These are phyloP conservation scores for Lethocerus indicus DNA, from an alignment of 1,140 invertebrate genomes.

Conservation along the genomic window DNA sequence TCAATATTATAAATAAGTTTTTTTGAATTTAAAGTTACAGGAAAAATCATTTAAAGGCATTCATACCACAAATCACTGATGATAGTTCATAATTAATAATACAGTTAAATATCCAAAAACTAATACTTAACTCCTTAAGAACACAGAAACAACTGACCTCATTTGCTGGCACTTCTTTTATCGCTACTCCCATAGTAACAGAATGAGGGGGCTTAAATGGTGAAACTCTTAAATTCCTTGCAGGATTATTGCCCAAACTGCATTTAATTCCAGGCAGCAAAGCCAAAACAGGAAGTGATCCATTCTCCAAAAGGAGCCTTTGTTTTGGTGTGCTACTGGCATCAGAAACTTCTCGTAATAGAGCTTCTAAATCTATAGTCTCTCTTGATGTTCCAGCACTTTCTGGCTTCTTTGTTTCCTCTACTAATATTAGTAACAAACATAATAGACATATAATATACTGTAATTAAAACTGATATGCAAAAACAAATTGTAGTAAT, in stretches of 20 bases:
- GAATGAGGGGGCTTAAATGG: slow-evolving; percentile 18
- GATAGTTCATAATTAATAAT: no score
- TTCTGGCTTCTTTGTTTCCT: not conserved
- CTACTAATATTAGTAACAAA: not conserved
- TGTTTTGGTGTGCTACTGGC: not conserved
- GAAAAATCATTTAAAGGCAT: no score
- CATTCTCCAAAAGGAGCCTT: slow-evolving; percentile 3
- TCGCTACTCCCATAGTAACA: slow-evolving; percentile 21
- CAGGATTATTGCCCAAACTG: slow-evolving; percentile 7
- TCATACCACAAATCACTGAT: no score
- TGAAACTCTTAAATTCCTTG: slow-evolving; percentile 12
- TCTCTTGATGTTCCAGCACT: not conserved
- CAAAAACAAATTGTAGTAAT: not conserved
- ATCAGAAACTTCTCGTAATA: slow-evolving; percentile 9
- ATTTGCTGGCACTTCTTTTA: slow-evolving; percentile 22
- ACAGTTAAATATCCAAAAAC: no score
- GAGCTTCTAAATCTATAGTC: slow-evolving; percentile 6
- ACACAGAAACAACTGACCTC: slow-evolving; percentile 19
- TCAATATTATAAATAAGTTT: no score
- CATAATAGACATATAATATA: not conserved
- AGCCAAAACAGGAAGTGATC: slow-evolving; percentile 9
- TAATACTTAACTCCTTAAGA: no score
- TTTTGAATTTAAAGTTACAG: no score
- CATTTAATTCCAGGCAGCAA: slow-evolving; percentile 6
- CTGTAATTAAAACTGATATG: not conserved